Conservation (phyloP, 64 coral and sea anemone genomes). For the Stichodactyla mertensii region DNA sequence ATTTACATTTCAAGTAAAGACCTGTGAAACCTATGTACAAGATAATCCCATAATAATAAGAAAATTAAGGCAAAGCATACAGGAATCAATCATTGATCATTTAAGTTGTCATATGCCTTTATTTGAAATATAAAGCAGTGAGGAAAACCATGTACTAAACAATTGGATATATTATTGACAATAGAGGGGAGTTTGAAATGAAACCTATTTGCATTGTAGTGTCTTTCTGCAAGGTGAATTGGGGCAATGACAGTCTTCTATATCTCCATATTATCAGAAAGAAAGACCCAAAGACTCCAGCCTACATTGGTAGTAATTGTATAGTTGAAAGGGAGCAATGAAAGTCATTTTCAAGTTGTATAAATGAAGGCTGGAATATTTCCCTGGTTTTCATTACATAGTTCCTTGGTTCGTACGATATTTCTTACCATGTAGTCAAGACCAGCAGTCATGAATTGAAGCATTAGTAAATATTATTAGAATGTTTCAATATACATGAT, state of each 20-base stretch:
- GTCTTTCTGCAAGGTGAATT: too few relatives aligned
- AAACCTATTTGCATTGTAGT: too few relatives aligned
- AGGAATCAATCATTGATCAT: neutral
- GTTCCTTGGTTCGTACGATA: neutral
- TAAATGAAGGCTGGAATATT: too few relatives aligned
- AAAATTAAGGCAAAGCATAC: neutral
- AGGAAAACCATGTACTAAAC: neutral
- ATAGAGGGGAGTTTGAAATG: too few relatives aligned
- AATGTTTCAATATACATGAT: neutral
- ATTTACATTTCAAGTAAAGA: slow-evolving; percentile 7
- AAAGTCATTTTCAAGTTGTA: too few relatives aligned
- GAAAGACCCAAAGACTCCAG: too few relatives aligned
- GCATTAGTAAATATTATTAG: neutral
- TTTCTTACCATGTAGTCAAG: neutral
- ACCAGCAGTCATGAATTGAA: neutral
- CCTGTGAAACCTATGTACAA: neutral
- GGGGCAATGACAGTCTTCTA: too few relatives aligned
- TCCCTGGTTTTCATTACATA: neutral
- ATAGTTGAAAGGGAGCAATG: too few relatives aligned
- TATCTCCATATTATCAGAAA: too few relatives aligned
- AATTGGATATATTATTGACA: too few relatives aligned
- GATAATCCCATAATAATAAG: neutral
- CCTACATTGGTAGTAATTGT: too few relatives aligned
- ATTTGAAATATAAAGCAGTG: neutral
- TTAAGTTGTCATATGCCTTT: neutral